Percentiles rank a stretch among this genome's conserved stretches.
These are phyloP conservation scores for Tragelaphus scriptus DNA, from an alignment of 2,113 vertebrate genomes.

Conservation along the genomic window DNA sequence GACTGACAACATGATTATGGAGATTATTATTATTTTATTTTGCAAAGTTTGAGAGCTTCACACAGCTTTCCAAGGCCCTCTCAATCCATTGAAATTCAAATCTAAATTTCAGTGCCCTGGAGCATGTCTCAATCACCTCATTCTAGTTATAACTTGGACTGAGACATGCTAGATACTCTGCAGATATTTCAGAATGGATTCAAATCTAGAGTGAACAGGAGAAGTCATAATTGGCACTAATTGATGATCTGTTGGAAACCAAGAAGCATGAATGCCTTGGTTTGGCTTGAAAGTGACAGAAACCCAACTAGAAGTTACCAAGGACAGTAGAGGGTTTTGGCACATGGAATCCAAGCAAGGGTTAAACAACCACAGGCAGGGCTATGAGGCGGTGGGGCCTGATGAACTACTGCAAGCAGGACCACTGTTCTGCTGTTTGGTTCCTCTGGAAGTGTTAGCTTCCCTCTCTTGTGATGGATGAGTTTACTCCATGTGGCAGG, in stretches of 20 bases:
- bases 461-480: neutral
- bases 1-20: neutral
- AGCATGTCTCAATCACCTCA: neutral
- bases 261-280: neutral
- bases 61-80: neutral
- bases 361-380: neutral
- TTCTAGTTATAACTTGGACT: neutral
- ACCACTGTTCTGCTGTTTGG: neutral
- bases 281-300: neutral
- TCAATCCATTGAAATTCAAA: neutral
- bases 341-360: neutral
- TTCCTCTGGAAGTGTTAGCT: neutral
- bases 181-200: neutral
- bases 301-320: neutral
- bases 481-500: neutral
- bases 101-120: neutral
- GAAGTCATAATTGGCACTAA: neutral
- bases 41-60: neutral
- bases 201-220: neutral
- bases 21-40: neutral
- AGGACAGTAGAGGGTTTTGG: neutral
- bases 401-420: neutral
- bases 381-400: neutral
- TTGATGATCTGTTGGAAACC: neutral
- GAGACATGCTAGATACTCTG: neutral